Evolutionary conservation across 2,797 vertebrate species (phyloP).

Genomic region (Sebastes itinus): DNA sequence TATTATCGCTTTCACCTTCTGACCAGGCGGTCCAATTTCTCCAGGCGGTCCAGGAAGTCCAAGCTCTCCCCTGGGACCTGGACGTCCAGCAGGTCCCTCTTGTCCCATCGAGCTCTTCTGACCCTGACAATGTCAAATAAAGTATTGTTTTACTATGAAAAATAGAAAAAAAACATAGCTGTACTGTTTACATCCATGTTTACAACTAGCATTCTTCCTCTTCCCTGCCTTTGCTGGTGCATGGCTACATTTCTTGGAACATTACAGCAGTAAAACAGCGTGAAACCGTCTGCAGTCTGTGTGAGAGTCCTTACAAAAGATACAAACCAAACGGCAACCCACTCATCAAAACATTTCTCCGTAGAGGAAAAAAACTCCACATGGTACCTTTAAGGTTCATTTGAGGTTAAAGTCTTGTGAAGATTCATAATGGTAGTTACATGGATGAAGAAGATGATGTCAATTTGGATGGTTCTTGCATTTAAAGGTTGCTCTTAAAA

Average conservation of each 20-base stretch:
- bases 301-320: neutral
- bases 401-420: neutral
- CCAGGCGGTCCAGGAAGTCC: slow-evolving; percentile 89
- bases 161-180: neutral
- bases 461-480: neutral
- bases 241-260: neutral
- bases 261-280: neutral
- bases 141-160: neutral
- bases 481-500: neutral
- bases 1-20: slow-evolving; percentile 82
- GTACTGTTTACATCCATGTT: neutral
- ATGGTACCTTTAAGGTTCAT: neutral
- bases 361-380: neutral
- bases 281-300: neutral
- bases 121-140: slow-evolving; percentile 79
- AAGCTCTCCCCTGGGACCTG: slow-evolving; percentile 85
- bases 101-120: slow-evolving; percentile 83
- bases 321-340: too few relatives aligned
- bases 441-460: neutral
- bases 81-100: slow-evolving; percentile 85
- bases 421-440: neutral
- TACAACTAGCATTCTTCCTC: neutral
- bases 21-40: slow-evolving; percentile 84
- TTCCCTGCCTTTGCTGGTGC: neutral
- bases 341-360: neutral